A percentile compares a stretch with the other conserved stretches of the same genome.
Conservation (phyloP, 2,113 vertebrate genomes). For the Carettochelys insculpta region DNA sequence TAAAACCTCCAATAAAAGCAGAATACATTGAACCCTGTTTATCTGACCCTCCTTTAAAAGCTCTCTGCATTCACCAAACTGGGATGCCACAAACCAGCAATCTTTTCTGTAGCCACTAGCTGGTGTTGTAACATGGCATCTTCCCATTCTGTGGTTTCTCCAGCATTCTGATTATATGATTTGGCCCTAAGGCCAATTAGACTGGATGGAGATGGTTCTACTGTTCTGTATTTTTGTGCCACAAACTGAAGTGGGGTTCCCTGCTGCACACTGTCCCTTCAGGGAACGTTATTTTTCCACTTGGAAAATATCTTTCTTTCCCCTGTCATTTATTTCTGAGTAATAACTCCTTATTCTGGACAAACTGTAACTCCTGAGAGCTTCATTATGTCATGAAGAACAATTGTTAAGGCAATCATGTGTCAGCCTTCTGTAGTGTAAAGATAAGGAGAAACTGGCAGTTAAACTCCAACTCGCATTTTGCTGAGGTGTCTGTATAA, state of each 20-base stretch:
- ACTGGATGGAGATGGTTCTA: no score
- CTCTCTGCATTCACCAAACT: no score
- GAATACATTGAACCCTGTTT: accelerated
- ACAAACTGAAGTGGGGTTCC: background rate
- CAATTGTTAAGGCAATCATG: background rate
- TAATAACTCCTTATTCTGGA: background rate
- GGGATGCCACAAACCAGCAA: no score
- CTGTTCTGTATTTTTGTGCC: background rate
- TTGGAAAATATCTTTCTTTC: background rate
- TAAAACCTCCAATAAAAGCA: background rate
- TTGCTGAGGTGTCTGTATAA: background rate
- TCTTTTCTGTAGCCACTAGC: no score
- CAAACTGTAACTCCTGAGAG: accelerated
- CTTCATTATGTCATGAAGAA: background rate
- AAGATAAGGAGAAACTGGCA: background rate
- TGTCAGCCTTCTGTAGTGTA: background rate
- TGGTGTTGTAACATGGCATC: no score
- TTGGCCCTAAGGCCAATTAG: no score
- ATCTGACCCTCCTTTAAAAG: no score
- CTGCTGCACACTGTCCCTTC: background rate
- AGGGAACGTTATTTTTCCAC: background rate
- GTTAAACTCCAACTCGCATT: background rate
- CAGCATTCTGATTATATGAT: no score
- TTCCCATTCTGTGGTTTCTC: no score
- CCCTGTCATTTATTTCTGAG: accelerated